These are phyloP conservation scores for Scylla paramamosain DNA, from an alignment of 1,140 invertebrate species.

Conservation along the genomic window DNA sequence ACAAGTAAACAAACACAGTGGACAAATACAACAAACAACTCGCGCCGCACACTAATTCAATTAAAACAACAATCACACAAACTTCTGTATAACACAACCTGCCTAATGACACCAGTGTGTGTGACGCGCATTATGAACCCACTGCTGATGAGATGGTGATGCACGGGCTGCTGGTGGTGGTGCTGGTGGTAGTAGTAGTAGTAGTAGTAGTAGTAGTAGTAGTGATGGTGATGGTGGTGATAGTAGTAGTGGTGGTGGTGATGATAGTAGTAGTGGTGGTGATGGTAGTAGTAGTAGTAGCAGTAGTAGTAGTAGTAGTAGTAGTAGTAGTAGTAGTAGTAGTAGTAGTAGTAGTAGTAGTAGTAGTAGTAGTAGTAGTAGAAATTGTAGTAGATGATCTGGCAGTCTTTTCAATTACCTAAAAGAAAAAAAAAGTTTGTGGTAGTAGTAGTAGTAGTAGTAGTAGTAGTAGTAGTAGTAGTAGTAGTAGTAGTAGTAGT, in stretches of 20 bases:
- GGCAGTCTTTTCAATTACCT: neutral
- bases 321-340: no score
- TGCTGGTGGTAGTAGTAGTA: neutral
- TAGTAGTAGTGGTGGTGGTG: conserved; percentile 13
- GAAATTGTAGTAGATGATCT: no score
- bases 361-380: no score
- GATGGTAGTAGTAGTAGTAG: neutral
- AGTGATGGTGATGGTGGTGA: neutral
- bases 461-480: conserved; percentile 23
- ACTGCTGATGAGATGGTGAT: no score
- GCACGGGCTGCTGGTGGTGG: neutral
- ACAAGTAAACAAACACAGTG: no score
- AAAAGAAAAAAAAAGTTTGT: neutral
- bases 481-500: conserved; percentile 22
- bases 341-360: no score
- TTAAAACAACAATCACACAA: no score
- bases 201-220: neutral
- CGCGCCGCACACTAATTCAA: no score
- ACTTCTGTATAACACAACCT: no score
- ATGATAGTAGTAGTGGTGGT: neutral
- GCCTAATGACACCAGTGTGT: no score
- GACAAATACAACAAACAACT: no score
- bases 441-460: conserved; percentile 4
- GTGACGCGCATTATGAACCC: no score
- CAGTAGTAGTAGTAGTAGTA: neutral